Conservation (phyloP, 2,113 vertebrate species). For the Rhinichthys klamathensis region DNA sequence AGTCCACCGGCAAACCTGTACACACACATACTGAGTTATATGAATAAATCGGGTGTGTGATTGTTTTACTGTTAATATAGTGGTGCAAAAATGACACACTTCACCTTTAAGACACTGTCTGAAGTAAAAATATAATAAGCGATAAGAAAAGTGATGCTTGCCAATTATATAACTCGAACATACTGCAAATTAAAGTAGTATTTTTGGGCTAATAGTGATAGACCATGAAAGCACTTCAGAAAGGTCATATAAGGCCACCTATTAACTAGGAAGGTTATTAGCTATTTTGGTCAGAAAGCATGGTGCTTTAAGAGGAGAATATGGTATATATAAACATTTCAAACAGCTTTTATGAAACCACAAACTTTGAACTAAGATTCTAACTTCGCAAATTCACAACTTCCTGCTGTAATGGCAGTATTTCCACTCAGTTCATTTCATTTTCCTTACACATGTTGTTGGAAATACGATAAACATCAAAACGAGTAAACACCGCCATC, state of each 20-base stretch:
- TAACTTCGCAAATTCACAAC: conserved; percentile 32
- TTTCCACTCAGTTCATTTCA: conserved; percentile 1
- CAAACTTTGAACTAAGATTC: conserved; percentile 36
- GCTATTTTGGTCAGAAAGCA: conserved; percentile 15
- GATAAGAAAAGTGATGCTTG: background rate
- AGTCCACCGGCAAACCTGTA: conserved; percentile 83
- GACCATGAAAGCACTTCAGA: background rate
- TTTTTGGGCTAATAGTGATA: background rate
- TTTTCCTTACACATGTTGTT: background rate
- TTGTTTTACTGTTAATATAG: background rate
- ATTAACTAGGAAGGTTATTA: background rate
- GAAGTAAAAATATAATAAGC: background rate
- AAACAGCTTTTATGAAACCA: conserved; percentile 37
- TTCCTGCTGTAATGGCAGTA: conserved; percentile 34
- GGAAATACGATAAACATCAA: background rate
- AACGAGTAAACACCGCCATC: conserved; percentile 46
- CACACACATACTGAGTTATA: background rate
- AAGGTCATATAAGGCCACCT: background rate
- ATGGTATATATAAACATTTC: conserved; percentile 27
- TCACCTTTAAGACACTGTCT: background rate
- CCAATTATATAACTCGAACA: background rate
- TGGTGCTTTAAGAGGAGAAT: conserved; percentile 40
- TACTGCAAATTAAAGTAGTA: background rate
- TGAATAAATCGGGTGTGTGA: background rate
- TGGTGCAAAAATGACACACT: background rate